These are phyloP conservation scores for Mimumesa dahlbomi DNA, from an alignment of 2,888 invertebrate species.

Conservation along the genomic window DNA sequence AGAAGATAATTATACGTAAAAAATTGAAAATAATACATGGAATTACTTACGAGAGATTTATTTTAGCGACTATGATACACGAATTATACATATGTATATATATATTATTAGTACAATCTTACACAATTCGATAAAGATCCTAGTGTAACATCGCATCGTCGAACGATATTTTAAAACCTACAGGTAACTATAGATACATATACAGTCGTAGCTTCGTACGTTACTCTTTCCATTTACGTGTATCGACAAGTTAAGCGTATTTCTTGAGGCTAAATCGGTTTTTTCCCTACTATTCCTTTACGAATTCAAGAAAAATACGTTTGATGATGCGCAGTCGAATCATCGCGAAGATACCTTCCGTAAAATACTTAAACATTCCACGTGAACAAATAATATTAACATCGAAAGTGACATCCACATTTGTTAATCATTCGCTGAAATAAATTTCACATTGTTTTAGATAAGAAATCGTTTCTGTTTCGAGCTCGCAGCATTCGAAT, in stretches of 20 bases:
- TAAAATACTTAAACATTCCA: conserved; percentile 21
- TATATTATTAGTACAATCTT: conserved; percentile 56
- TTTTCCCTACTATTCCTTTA: conserved; percentile 15
- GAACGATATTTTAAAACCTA: conserved; percentile 46
- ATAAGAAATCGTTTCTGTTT: no score
- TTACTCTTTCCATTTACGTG: conserved; percentile 19
- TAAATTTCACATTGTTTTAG: no score
- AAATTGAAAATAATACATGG: neutral
- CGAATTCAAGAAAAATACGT: conserved; percentile 30
- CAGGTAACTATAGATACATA: conserved; percentile 59
- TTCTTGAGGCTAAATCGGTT: conserved; percentile 45
- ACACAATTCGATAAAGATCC: conserved; percentile 47
- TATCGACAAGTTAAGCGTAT: conserved; percentile 55
- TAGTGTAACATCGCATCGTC: conserved; percentile 57
- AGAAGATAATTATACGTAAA: no score
- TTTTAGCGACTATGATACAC: conserved; percentile 60
- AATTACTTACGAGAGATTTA: conserved; percentile 50
- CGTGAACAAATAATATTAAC: conserved; percentile 1
- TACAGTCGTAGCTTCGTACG: conserved; percentile 43
- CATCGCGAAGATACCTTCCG: neutral
- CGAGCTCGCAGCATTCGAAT: no score
- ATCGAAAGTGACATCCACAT: conserved; percentile 1
- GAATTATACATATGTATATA: conserved; percentile 62
- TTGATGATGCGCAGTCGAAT: neutral
- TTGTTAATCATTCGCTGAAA: neutral